phyloP scores from a whole-genome alignment of 2,113 vertebrate genomes.

The Natator depressus region DNA sequence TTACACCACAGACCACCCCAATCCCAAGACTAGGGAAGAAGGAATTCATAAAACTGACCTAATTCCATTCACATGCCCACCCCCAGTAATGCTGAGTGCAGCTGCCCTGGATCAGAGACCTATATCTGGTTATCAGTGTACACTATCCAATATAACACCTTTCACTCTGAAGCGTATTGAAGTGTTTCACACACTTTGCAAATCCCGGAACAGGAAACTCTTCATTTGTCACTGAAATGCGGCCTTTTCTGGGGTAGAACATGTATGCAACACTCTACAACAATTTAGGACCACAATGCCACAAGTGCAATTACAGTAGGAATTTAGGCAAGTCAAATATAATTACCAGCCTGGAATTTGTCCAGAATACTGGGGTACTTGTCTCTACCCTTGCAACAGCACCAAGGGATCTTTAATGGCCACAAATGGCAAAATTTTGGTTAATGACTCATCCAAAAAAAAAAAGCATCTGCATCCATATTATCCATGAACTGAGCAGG shows the following conservation, averaged over 20 bases:
- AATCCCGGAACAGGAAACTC: not conserved
- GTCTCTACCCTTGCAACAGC: no score
- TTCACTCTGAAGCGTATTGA: not conserved
- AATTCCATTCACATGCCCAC: not conserved
- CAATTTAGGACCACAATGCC: no score
- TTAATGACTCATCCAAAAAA: not conserved
- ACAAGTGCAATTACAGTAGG: not conserved
- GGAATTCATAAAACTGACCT: not conserved
- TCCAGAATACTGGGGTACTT: not conserved
- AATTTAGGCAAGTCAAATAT: not conserved
- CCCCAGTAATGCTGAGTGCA: not conserved
- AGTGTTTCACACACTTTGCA: not conserved
- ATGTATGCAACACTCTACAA: not conserved
- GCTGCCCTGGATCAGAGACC: not conserved
- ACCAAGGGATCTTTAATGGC: no score
- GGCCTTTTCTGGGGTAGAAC: not conserved
- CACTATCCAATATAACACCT: not conserved
- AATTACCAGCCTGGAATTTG: rapidly evolving
- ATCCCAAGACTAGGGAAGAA: not conserved
- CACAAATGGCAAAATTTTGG: not conserved
- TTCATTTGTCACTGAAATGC: not conserved
- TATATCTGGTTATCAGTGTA: not conserved
- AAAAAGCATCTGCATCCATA: not conserved
- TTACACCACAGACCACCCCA: no score
- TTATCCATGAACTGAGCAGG: not conserved